Conservation (phyloP, 2,888 invertebrate species). For the Callyntrura sp. region DNA sequence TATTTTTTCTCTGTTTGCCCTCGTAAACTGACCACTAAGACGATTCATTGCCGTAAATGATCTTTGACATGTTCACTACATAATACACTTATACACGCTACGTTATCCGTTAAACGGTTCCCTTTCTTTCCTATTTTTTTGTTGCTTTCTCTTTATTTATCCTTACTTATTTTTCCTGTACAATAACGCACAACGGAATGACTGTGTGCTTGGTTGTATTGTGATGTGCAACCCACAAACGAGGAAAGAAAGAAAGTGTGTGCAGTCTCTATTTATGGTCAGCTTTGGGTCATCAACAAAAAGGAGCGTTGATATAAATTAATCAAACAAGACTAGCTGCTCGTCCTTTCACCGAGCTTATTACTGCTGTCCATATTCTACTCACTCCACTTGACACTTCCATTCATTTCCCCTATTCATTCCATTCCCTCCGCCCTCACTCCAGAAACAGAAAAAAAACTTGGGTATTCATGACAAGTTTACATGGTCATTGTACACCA, state of each 20-base stretch:
- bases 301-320: constrained; percentile 81
- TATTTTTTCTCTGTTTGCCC: constrained; percentile 69
- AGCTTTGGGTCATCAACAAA: constrained; percentile 60
- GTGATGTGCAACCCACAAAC: constrained; percentile 30
- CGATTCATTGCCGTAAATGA: constrained; percentile 77
- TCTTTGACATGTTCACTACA: constrained; percentile 74
- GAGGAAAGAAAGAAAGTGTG: neutral
- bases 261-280: constrained; percentile 22
- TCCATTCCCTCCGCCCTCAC: neutral
- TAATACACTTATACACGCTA: constrained; percentile 49
- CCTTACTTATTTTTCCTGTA: constrained; percentile 12
- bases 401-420: constrained; percentile 32
- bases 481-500: too few relatives aligned
- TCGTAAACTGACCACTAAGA: constrained; percentile 77
- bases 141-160: constrained; percentile 8
- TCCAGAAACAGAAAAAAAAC: neutral
- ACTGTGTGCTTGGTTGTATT: constrained; percentile 21
- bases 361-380: constrained; percentile 23
- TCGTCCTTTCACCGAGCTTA: constrained; percentile 50
- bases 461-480: constrained; percentile 15
- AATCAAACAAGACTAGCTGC: constrained; percentile 82
- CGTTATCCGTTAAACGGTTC: constrained; percentile 52
- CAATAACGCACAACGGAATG: neutral
- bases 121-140: constrained; percentile 19
- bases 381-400: constrained; percentile 43